Base-by-base conservation (phyloP, 2,797 vertebrate species). In the Takifugu rubripes region DNA sequence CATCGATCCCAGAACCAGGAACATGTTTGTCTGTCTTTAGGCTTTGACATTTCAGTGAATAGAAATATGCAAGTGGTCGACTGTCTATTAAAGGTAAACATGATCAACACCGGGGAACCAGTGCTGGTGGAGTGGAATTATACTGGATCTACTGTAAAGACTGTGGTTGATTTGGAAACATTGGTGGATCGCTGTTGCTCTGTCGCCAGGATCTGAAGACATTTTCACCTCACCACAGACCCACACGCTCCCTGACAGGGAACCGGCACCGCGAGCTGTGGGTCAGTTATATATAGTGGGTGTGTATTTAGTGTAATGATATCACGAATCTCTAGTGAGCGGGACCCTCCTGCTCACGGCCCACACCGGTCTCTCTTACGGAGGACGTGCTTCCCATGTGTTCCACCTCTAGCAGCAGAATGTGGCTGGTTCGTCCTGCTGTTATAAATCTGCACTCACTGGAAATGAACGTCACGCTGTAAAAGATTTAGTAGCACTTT, bases 201-300 rank as follows among this genome's bases (percentile, higher is more conserved):
- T 40, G 27, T 29, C 27, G 4, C 4, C 27, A 14, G 4, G 11
- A 40, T 40, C 36, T 14, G 36, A 11, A 40, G 12, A 40, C 36
- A 10, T 40, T 40, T 10, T 40, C 54, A 51, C 29, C 59, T 70
- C 78, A 59, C 70, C 63, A 79, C 67, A 53, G 73, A 72, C 73
- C 42, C 24, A 6, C 73, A 70, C 16, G 29, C 76, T 64, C 75
- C 66, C 73, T 47, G 40, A 40, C 70, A 57, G 70, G 27, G 52
- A 68, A 50, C 21, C 7, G 68, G 59, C 70, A 43, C 68, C 48
- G 67, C 45, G 72, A 77, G 76, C 68, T 75, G 79, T 74, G 76
- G 77, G 79, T 80, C 79, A 72, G 68, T 63, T 87, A 85, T 76
- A 81, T 85, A 75, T 79, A 86, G 82, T 65, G 42, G 1, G 7